Percentiles rank a stretch among this genome's conserved stretches.
Evolutionary conservation across 2,113 vertebrate species (phyloP).

Genomic region (Xiphorhynchus elegans): DNA sequence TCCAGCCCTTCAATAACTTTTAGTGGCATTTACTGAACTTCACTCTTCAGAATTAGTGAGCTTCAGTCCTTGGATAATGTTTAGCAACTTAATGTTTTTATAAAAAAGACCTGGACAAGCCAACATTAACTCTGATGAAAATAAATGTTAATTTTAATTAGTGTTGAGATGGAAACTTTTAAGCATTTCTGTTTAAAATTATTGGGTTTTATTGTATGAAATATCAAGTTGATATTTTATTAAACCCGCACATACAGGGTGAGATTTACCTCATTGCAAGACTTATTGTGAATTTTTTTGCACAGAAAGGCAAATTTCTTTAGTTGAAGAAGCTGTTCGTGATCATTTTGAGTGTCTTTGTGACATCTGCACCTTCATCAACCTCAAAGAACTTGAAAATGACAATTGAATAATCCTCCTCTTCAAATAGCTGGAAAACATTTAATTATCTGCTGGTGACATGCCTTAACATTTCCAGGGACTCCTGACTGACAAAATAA

Average conservation of each 20-base stretch:
- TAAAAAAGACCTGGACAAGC: not conserved
- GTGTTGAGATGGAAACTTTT: not conserved
- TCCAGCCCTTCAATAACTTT: not conserved
- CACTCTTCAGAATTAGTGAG: not conserved
- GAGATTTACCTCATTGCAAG: not conserved
- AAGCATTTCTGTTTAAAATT: not conserved
- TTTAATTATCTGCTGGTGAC: slow-evolving; percentile 16
- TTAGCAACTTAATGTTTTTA: not conserved
- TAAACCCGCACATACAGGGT: not conserved
- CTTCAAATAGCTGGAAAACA: slow-evolving; percentile 48
- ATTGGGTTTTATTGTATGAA: not conserved
- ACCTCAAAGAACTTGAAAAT: slow-evolving; percentile 54
- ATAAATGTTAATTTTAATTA: not conserved
- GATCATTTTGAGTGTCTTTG: not conserved
- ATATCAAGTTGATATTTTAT: not conserved
- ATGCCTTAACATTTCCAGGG: slow-evolving; percentile 51
- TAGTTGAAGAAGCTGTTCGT: not conserved
- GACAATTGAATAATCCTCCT: slow-evolving; percentile 61
- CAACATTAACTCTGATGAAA: not conserved
- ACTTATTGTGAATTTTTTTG: not conserved
- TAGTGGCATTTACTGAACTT: not conserved
- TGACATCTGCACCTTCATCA: slow-evolving; percentile 48
- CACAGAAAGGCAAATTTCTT: not conserved
- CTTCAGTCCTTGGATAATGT: not conserved
- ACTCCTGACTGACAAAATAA: slow-evolving; percentile 61